Evolutionary conservation across 2,888 invertebrate genomes (phyloP).

Genomic region (Stenotaenia linearis): DNA sequence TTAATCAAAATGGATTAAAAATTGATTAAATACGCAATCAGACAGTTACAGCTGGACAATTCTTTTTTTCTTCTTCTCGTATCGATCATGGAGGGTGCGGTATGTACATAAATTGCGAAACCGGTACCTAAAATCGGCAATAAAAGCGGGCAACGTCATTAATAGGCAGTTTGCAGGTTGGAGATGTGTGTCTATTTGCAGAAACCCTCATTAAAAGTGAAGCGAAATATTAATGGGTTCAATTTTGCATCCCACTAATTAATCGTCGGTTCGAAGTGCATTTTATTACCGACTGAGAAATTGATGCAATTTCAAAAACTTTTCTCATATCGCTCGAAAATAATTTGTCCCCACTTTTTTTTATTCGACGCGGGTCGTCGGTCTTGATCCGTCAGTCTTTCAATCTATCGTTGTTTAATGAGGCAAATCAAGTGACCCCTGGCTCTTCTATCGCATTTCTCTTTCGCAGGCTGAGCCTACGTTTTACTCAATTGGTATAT

Average conservation of each 20-base stretch:
- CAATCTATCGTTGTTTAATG: constrained; percentile 3
- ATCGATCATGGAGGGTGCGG: too few relatives aligned
- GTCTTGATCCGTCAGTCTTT: background rate
- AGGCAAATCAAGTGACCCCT: constrained; percentile 22
- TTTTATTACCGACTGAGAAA: constrained; percentile 3
- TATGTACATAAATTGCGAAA: too few relatives aligned
- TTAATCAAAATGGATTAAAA: too few relatives aligned
- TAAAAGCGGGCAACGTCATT: background rate
- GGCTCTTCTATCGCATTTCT: constrained; percentile 17
- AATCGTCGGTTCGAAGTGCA: background rate
- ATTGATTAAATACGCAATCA: too few relatives aligned
- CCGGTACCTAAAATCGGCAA: background rate
- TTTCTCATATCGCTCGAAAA: background rate
- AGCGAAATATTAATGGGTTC: constrained; percentile 18
- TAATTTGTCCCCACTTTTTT: background rate
- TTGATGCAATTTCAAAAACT: background rate
- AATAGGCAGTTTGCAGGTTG: background rate
- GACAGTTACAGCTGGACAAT: too few relatives aligned
- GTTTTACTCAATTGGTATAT: constrained; percentile 8
- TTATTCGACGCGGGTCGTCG: background rate
- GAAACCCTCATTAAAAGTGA: constrained; percentile 12
- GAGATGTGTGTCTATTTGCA: constrained; percentile 4
- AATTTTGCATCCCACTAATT: background rate
- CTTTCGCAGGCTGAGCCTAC: background rate
- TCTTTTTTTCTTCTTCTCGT: background rate